Evolutionary conservation across 2,797 vertebrate genomes (phyloP), one percentile per base, ranked within the genome.

Genomic region (Varecia variegata): DNA sequence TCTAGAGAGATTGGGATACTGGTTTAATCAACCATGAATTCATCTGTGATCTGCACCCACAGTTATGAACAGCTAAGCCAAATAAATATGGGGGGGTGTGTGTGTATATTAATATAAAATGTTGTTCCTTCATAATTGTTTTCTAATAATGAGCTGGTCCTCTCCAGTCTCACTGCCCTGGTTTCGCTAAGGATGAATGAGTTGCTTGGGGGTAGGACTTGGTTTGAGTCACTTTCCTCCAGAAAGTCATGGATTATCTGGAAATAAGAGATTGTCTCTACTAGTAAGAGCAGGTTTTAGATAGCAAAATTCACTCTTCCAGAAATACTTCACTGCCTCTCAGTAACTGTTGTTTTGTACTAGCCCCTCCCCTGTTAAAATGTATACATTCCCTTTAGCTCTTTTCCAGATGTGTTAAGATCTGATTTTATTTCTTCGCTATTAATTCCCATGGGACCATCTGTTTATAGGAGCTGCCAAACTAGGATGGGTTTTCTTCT

Each of bases 341-440:
- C 67, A 74, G 60, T 87, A 89, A 79, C 71, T 79, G 10, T 25
- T 76, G 23, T 80, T 87, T 80, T 68, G 27, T 67, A 47, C 11
- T 27, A 73, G 70, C 13, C 23, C 23, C 43, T 74, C 76, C 56
- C 8, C 76, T 35, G 10, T 52, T 76, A 54, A 82, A 90, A 80
- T 68, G 5, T 21, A 40, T 7, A 0, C 25, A 71, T 84, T 67
- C 67, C 50, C 71, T 86, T 92, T 58, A 62, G 20, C 14, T 17
- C 45, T 87, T 85, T 88, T 76, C 76, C 56, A 76, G 45, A 23
- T 38, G 4, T 77, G 40, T 52, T 60, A 85, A 60, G 40, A 60
- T 90, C 30, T 93, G 52, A 82, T 79, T 83, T 93, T 88, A 67
- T 58, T 88, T 92, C 52, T 65, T 80, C 23, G 68, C 56, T 73